Evolutionary conservation across 2,113 vertebrate genomes (phyloP).

Genomic region (Aspidoscelis tigris): DNA sequence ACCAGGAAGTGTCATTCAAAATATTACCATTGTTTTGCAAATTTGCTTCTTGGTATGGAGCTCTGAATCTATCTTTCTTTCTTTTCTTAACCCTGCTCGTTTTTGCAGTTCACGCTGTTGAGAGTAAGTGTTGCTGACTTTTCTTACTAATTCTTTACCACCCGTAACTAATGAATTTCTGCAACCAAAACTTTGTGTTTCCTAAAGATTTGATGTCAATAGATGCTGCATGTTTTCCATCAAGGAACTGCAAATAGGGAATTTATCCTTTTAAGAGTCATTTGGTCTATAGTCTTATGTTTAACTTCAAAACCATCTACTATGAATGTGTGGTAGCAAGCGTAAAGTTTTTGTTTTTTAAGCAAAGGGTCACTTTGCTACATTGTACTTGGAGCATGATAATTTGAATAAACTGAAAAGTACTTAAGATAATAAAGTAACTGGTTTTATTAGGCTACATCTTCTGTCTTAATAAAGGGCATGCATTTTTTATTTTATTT

Average conservation of each 20-base stretch:
- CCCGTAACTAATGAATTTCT: constrained; percentile 9
- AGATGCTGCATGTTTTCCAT: not conserved
- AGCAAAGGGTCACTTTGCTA: too few relatives aligned
- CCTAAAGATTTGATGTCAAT: constrained; percentile 12
- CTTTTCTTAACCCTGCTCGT: constrained; percentile 75
- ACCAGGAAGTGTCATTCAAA: not conserved
- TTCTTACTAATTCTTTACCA: constrained; percentile 6
- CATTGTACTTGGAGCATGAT: not conserved
- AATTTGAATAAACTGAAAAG: not conserved
- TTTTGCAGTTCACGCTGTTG: constrained; percentile 94
- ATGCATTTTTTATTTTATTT: not conserved
- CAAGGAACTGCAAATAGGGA: not conserved
- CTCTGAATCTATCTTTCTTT: constrained; percentile 75
- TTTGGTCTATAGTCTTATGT: not conserved
- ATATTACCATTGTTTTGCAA: constrained; percentile 28
- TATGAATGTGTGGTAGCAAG: not conserved
- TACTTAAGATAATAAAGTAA: not conserved
- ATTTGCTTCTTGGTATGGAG: constrained; percentile 50
- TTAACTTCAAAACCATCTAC: not conserved
- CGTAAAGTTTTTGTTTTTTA: too few relatives aligned
- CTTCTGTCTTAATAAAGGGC: not conserved
- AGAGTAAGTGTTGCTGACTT: constrained; percentile 86
- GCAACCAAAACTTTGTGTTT: not conserved
- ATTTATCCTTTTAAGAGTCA: not conserved
- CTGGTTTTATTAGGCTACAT: not conserved